Base-by-base conservation (phyloP, 2,888 invertebrate species). In the Maniola hyperantus region DNA sequence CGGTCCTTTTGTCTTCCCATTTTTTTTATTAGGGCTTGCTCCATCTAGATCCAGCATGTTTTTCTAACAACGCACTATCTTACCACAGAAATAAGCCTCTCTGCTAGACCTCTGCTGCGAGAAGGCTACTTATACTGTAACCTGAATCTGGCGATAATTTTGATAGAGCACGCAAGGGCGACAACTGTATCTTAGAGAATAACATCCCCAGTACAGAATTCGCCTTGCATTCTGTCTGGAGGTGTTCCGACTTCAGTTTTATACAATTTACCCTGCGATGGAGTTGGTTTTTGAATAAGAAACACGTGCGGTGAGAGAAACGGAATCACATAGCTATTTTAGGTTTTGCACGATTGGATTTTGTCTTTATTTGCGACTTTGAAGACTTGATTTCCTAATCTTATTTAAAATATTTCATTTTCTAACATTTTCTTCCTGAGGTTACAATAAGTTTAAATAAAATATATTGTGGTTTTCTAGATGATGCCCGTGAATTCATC, bases 141-240 rank as follows among this genome's bases (percentile, higher is more conserved):
- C 1, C 46, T 46, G 1, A n/a, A 0, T 15, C n/a, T 50, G 50
- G 11, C 1, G 0, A 13, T 26, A 11, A 13, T 18, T 48, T 48
- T 48, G 1, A 6, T 5, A 15, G 34, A 8, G 36, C n/a, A n/a
- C 34, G 6, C n/a, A 36, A 54, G 7, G 36, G 15, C 15, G 15
- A 34, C 6, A 5, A 15, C n/a, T 4, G 15, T n/a, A 4, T 33
- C 15, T 11, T 20, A n/a, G 33, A 53, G n/a, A 34, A 54, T 54
- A 54, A 36, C 42, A 57, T 6, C 5, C 57, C 20, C 11, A 39
- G 39, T 20, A 89, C 89, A 88, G 85, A 85, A 88, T 89, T 89
- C 84, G 84, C 83, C 80, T 84, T 79, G 81, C 79, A 71, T 72
- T 76, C 80, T 67, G 42, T 65, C 57, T 54, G 44, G 64, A 66